A percentile compares a stretch with the other conserved stretches of the same genome.
phyloP scores from a whole-genome alignment of 1,140 invertebrate genomes.

The Zaprionus inermis region DNA sequence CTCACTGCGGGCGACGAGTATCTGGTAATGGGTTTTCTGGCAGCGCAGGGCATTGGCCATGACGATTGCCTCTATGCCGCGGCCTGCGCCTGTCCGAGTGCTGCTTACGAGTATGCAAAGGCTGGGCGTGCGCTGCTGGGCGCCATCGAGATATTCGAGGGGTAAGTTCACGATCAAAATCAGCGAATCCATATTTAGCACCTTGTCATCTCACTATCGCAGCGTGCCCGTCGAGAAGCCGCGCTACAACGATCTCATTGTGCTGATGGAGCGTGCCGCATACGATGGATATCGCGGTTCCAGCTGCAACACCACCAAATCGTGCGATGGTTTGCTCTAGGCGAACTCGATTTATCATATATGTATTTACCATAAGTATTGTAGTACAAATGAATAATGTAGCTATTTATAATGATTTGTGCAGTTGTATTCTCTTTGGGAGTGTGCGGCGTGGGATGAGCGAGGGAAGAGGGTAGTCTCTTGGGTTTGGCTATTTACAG shows the following conservation, averaged over 20 bases:
- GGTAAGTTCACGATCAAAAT: slow-evolving; percentile 85
- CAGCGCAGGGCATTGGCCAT: slow-evolving; percentile 87
- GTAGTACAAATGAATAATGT: slow-evolving; percentile 64
- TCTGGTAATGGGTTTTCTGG: slow-evolving; percentile 88
- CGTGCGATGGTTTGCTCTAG: slow-evolving; percentile 62
- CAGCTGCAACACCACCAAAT: slow-evolving; percentile 71
- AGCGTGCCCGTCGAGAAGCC: slow-evolving; percentile 60
- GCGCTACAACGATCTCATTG: slow-evolving; percentile 73
- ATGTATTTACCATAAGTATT: slow-evolving; percentile 42
- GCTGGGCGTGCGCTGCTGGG: slow-evolving; percentile 90
- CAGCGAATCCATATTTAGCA: background rate
- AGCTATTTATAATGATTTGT: slow-evolving; percentile 31
- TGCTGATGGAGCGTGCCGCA: slow-evolving; percentile 72
- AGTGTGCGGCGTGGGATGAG: slow-evolving; percentile 1
- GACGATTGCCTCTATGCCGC: slow-evolving; percentile 91
- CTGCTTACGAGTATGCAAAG: slow-evolving; percentile 89
- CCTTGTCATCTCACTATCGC: slow-evolving; percentile 1
- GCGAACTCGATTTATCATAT: background rate
- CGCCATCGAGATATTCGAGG: slow-evolving; percentile 88
- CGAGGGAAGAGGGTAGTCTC: background rate
- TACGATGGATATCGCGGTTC: slow-evolving; percentile 71
- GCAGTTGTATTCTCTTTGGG: slow-evolving; percentile 19
- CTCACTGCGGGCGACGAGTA: slow-evolving; percentile 88
- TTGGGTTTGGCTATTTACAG: slow-evolving; percentile 51
- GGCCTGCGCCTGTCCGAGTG: slow-evolving; percentile 89